Conservation (phyloP, 2,797 vertebrate species). For the Lutjanus argentimaculatus region DNA sequence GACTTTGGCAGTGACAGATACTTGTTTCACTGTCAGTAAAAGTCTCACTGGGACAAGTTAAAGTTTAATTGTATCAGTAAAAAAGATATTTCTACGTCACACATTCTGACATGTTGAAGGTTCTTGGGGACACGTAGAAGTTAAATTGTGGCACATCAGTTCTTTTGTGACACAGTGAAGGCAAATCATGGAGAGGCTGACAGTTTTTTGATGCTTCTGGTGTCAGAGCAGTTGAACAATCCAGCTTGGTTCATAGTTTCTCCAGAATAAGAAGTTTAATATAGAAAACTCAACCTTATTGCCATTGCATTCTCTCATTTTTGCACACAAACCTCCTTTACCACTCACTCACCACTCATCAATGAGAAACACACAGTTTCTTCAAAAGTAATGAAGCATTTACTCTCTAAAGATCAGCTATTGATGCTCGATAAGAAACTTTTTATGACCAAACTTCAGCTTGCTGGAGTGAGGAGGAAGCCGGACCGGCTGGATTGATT, state of each 20-base stretch:
- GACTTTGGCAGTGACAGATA: neutral
- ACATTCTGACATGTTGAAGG: neutral
- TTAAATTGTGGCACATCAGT: neutral
- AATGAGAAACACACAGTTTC: neutral
- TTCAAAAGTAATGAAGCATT: conserved; percentile 2
- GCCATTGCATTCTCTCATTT: neutral
- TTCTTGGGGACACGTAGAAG: neutral
- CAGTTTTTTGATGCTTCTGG: neutral
- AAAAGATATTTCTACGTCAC: neutral
- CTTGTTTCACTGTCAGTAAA: neutral
- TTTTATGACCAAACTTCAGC: neutral
- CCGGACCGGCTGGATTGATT: conserved; percentile 7
- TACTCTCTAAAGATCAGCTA: neutral
- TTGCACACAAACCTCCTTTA: neutral
- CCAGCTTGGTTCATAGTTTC: neutral
- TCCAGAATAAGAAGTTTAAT: neutral
- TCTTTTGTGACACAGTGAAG: neutral
- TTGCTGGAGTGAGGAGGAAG: conserved; percentile 1
- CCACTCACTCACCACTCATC: neutral
- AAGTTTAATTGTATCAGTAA: neutral
- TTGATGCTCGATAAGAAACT: neutral
- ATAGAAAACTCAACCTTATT: neutral
- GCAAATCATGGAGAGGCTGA: neutral
- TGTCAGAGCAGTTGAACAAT: neutral
- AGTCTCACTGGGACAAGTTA: neutral